Percentiles rank a stretch among this genome's conserved stretches.
Conservation (phyloP, 1,140 invertebrate species). For the Eurosta solidaginis region DNA sequence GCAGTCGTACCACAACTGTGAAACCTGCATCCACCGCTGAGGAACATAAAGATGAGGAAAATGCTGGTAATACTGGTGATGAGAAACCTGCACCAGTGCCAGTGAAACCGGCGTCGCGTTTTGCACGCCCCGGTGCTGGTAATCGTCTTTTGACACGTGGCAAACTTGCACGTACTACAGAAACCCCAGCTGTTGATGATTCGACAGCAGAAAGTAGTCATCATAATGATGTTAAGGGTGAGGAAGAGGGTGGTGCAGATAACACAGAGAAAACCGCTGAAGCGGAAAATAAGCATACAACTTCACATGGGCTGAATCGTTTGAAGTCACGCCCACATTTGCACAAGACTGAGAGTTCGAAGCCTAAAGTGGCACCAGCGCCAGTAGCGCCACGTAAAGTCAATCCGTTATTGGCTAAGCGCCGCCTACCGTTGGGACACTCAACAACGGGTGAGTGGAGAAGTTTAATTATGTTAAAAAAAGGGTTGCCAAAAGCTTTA, state of each 20-base stretch:
- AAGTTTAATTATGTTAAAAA: not conserved
- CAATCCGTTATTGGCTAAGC: constrained; percentile 56
- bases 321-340: constrained; percentile 55
- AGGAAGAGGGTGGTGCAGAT: constrained; percentile 41
- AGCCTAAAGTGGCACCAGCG: constrained; percentile 43
- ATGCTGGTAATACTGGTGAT: constrained; percentile 50
- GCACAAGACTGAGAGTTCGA: constrained; percentile 54
- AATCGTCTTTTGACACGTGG: constrained; percentile 49
- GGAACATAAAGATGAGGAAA: constrained; percentile 50
- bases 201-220: constrained; percentile 53
- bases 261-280: constrained; percentile 37
- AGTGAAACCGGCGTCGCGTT: constrained; percentile 44
- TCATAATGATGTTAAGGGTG: constrained; percentile 50
- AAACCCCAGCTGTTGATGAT: constrained; percentile 54
- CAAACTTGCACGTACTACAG: constrained; percentile 48
- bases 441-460: constrained; percentile 36
- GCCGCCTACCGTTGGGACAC: constrained; percentile 45
- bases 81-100: constrained; percentile 59
- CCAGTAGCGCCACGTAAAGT: constrained; percentile 50
- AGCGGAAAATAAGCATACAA: constrained; percentile 36
- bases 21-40: constrained; percentile 47
- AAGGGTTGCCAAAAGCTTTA: not conserved
- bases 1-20: constrained; percentile 63
- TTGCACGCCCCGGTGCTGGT: constrained; percentile 50
- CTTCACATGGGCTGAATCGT: constrained; percentile 50